phyloP scores from a whole-genome alignment of 2,797 vertebrate genomes.

The Oreortyx pictus region DNA sequence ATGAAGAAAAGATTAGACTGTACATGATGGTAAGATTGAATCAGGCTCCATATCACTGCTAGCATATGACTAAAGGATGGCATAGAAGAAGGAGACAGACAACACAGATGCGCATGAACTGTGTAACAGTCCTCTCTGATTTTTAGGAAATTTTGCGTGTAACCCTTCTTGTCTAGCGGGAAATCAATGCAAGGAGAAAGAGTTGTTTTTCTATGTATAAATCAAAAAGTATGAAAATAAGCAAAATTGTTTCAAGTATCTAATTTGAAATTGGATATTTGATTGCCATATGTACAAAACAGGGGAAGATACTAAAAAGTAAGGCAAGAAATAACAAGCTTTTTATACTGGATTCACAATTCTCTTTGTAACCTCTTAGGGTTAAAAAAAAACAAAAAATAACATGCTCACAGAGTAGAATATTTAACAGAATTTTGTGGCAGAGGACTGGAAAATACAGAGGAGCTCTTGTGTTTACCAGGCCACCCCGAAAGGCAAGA shows the following conservation, averaged over 20 bases:
- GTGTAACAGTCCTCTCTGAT: neutral
- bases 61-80: neutral
- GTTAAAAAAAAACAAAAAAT: neutral
- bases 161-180: neutral
- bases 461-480: conserved; percentile 74
- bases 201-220: neutral
- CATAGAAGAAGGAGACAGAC: neutral
- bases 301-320: neutral
- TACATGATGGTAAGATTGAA: neutral
- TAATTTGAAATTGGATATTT: conserved; percentile 13
- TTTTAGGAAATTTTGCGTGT: neutral
- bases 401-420: conserved; percentile 57
- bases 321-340: neutral
- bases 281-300: neutral
- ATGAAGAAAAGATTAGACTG: neutral
- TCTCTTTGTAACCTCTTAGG: conserved; percentile 27
- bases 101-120: neutral
- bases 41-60: neutral
- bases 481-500: conserved; percentile 78
- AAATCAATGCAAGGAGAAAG: neutral
- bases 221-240: conserved; percentile 20
- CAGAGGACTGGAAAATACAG: conserved; percentile 71
- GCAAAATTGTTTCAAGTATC: neutral
- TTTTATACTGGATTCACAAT: conserved; percentile 20
- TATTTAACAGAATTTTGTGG: conserved; percentile 75